Base-by-base conservation (phyloP, 2,113 vertebrate genomes). In the Sterna hirundo region DNA sequence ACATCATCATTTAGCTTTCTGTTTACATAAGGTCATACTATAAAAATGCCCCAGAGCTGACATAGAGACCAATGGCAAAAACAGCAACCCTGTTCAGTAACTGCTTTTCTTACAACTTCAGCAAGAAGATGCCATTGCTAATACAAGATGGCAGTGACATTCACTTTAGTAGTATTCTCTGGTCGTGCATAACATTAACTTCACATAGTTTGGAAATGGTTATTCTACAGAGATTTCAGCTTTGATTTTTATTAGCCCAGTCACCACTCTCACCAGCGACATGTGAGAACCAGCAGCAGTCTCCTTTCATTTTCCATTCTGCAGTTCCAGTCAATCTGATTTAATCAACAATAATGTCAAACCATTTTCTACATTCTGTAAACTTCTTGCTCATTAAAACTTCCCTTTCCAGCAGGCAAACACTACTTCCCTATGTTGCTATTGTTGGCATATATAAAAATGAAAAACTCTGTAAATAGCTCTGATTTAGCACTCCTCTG, bases 291-390 rank as follows among this genome's bases (percentile, higher is more conserved):
- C 16, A 15, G 22, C 26, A 79, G n/a, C 34, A 85, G 30, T 0
- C 44, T 71, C 46, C 68, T 96, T 97, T 90, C 54, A 1, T 90
- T 96, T 97, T 96, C 92, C 92, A 70, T 62, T 93, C 62, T 23
- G 57, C n/a, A 65, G 32, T 54, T 89, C 32, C 71, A 54, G 71
- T n/a, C 42, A 86, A 46, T 34, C 18, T 38, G 58, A 88, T 70
- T 19, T 3, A 1, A 70, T 22, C 62, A 82, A 38, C 20, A 76
- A 65, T 21, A 61, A 75, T 1, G n/a, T 22, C 8, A 6, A 83
- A 62, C 32, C 13, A 42, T 52, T n/a, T 72, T 81, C 36, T 58
- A 26, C 69, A 69, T 66, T 91, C 57, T 40, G 42, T 36, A 42
- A 94, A 62, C 55, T 83, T 42, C 44, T 76, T 62, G 13, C n/a